Percentiles rank a stretch among this genome's conserved stretches.
Conservation (phyloP, 1,140 invertebrate genomes). For the Asobara japonica region DNA sequence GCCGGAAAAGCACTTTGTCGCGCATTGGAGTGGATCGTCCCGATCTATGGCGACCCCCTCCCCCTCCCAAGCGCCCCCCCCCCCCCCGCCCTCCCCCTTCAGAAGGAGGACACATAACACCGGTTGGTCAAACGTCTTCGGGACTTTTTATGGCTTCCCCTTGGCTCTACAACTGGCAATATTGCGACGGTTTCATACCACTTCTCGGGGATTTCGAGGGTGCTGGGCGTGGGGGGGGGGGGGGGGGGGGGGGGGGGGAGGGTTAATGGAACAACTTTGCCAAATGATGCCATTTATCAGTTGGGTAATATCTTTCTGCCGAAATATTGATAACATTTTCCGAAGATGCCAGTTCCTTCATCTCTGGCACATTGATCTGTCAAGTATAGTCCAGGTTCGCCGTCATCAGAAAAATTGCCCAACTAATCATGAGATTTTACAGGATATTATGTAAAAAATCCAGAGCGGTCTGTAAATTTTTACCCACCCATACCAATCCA, state of each 20-base stretch:
- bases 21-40: conserved; percentile 4
- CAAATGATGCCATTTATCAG: conserved; percentile 61
- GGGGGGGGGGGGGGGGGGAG: conserved; percentile 28
- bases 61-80: conserved; percentile 25
- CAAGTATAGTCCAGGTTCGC: no score
- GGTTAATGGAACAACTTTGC: conserved; percentile 56
- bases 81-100: no score
- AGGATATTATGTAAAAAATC: no score
- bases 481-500: no score
- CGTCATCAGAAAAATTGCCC: no score
- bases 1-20: conserved; percentile 17
- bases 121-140: conserved; percentile 44
- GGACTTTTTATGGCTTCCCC: neutral
- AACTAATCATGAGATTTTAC: no score
- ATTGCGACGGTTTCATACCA: conserved; percentile 23
- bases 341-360: no score
- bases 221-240: no score
- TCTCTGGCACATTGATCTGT: no score
- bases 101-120: conserved; percentile 43
- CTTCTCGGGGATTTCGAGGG: neutral
- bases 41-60: neutral
- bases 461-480: no score
- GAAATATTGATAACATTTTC: conserved; percentile 44
- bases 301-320: conserved; percentile 48
- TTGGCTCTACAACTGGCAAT: conserved; percentile 14